phyloP scores from a whole-genome alignment of 2,113 vertebrate genomes.

The Orientallactaga bullata region DNA sequence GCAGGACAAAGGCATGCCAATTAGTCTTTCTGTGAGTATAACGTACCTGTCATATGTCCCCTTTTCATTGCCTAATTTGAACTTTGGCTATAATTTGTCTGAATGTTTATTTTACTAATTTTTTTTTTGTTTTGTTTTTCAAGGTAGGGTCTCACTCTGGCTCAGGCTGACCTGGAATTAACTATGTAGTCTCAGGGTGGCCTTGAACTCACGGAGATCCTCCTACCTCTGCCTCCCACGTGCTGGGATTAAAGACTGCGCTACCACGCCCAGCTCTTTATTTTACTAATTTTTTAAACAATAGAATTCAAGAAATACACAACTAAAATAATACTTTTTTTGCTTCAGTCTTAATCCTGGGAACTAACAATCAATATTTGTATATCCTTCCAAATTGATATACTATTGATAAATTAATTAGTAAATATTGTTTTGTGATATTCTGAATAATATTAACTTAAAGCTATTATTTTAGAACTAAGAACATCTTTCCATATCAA shows the following conservation, averaged over 20 bases:
- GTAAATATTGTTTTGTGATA: constrained; percentile 24
- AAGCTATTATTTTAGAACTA: background rate
- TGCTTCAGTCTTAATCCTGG: background rate
- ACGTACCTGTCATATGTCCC: background rate
- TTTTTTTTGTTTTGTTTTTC: too few relatives aligned
- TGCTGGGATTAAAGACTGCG: too few relatives aligned
- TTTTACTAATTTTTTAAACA: background rate
- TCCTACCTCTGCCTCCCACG: too few relatives aligned
- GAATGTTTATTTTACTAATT: constrained; percentile 16
- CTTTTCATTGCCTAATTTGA: constrained; percentile 25
- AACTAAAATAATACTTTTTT: constrained; percentile 16
- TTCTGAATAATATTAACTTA: constrained; percentile 34
- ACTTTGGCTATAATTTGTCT: background rate
- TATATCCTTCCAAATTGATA: background rate
- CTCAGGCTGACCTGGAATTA: too few relatives aligned
- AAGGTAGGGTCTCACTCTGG: too few relatives aligned
- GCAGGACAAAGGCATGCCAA: background rate
- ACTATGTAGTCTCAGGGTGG: too few relatives aligned
- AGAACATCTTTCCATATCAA: constrained; percentile 13
- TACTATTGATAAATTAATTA: background rate
- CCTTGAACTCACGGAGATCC: too few relatives aligned
- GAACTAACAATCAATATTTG: background rate
- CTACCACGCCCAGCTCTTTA: too few relatives aligned
- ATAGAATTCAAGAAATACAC: constrained; percentile 33
- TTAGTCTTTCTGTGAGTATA: background rate